Conservation (phyloP, 2,113 vertebrate genomes). For the Balaeniceps rex region DNA sequence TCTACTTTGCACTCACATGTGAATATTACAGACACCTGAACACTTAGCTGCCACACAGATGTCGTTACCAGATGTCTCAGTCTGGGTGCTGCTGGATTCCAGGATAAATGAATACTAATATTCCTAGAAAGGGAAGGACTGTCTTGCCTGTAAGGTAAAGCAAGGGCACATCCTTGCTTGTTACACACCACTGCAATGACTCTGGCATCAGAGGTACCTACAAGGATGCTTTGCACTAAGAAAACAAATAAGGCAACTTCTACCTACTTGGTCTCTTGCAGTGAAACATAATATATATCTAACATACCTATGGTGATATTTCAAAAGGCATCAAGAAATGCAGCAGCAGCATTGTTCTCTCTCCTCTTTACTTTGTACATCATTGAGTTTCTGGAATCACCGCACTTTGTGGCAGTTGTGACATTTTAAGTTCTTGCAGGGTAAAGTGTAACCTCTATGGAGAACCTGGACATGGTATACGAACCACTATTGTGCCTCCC, state of each 20-base stretch:
- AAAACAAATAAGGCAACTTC: background rate
- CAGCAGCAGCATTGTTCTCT: background rate
- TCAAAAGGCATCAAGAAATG: background rate
- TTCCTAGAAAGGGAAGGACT: background rate
- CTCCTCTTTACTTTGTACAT: background rate
- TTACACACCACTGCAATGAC: background rate
- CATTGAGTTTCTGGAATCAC: background rate
- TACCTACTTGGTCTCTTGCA: background rate
- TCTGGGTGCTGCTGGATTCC: background rate
- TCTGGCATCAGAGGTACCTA: background rate
- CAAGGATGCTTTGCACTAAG: background rate
- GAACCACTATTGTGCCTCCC: background rate
- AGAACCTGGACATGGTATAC: background rate
- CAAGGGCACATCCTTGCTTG: background rate
- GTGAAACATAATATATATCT: background rate
- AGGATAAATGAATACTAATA: background rate
- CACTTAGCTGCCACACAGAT: background rate
- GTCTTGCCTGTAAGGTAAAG: background rate
- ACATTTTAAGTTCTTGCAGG: conserved; percentile 5
- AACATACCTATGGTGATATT: background rate
- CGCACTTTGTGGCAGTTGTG: background rate
- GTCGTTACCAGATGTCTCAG: background rate
- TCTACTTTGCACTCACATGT: background rate
- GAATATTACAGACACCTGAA: background rate
- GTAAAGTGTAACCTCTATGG: background rate